A percentile compares a stretch with the other conserved stretches of the same genome.
Evolutionary conservation across 2,797 vertebrate species (phyloP).

Genomic region (Alca torda): DNA sequence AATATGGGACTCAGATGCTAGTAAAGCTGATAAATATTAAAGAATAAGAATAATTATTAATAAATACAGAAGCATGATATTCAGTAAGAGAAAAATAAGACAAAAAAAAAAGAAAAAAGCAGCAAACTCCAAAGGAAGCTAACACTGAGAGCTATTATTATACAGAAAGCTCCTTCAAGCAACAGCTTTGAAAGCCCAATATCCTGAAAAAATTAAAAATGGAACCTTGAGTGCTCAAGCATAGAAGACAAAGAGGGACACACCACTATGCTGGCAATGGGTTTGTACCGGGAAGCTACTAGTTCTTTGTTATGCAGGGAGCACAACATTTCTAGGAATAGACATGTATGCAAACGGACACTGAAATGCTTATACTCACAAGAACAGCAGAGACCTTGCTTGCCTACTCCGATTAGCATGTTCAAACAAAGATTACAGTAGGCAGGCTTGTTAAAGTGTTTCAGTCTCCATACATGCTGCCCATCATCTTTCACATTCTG

Average conservation of each 20-base stretch:
- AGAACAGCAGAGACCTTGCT: slow-evolving; percentile 95
- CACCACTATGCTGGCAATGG: background rate
- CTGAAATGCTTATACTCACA: slow-evolving; percentile 80
- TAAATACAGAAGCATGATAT: background rate
- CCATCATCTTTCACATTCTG: slow-evolving; percentile 97
- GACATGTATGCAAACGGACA: background rate
- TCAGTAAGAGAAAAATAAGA: background rate
- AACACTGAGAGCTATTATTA: background rate
- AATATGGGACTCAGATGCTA: background rate
- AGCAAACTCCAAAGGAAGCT: background rate
- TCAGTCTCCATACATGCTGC: slow-evolving; percentile 94
- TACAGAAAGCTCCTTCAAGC: background rate
- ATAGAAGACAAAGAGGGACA: background rate
- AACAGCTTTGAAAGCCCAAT: background rate
- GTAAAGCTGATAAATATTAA: background rate
- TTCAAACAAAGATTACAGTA: slow-evolving; percentile 96
- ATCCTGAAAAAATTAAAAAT: background rate
- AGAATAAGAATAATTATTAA: background rate
- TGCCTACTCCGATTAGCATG: slow-evolving; percentile 93
- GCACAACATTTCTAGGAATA: background rate
- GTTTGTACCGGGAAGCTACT: background rate
- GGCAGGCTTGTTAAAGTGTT: slow-evolving; percentile 96
- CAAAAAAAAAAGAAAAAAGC: background rate
- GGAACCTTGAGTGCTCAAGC: background rate
- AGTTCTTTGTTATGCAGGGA: background rate